Conservation (phyloP, 1,140 invertebrate species). For the Meloidogyne floridensis region DNA sequence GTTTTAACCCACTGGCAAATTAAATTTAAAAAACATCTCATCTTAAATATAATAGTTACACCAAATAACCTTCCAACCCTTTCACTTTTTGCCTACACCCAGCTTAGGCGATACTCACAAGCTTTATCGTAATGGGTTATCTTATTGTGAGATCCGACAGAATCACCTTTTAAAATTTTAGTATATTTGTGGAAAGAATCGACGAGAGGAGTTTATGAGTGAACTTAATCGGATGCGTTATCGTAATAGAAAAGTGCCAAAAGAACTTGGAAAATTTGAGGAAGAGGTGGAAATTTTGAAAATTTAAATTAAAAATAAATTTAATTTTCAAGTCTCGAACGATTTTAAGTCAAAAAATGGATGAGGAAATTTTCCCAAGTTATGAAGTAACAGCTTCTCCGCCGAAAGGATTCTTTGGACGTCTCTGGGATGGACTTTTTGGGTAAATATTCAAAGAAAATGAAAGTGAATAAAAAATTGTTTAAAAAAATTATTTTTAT, state of each 20-base stretch:
- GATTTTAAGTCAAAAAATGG: not conserved
- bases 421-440: conserved; percentile 20
- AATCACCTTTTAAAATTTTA: not conserved
- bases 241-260: not conserved
- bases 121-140: too few species aligned
- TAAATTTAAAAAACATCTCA: too few species aligned
- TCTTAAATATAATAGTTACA: too few species aligned
- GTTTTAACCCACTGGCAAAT: too few species aligned
- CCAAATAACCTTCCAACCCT: too few species aligned
- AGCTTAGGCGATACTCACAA: too few species aligned
- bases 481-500: conserved; percentile 1
- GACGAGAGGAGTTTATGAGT: not conserved
- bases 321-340: not conserved
- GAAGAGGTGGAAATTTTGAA: not conserved
- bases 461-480: not conserved
- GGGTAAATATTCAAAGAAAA: not conserved
- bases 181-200: conserved; percentile 12
- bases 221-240: conserved; percentile 9
- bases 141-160: too few species aligned
- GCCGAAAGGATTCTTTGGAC: not conserved
- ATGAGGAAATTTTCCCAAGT: not conserved
- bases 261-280: conserved; percentile 1
- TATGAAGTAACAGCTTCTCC: not conserved
- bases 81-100: too few species aligned
- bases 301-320: too few species aligned